Evolutionary conservation across 2,113 vertebrate genomes (phyloP), one percentile per base, ranked within the genome.

Genomic region (Sciurus niger): DNA sequence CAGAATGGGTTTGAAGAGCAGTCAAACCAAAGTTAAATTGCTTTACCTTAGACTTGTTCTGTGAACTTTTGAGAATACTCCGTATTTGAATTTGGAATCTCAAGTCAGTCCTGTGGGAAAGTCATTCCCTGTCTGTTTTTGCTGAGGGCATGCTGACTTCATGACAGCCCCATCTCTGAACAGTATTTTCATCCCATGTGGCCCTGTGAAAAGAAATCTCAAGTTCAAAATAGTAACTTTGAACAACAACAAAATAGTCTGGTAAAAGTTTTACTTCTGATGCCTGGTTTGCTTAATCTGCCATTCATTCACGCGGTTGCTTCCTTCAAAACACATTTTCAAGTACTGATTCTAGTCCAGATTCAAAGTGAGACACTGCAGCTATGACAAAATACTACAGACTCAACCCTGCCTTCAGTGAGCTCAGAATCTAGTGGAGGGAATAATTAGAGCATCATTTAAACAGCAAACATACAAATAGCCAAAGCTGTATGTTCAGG

Each of bases 141-240:
- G 30, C n/a, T 37, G 16, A 95, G 22, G 0, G 40, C 22, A 43
- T 65, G 32, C 63, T 92, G n/a, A 51, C 8, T 91, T 88, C 46
- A 28, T 84, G 51, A 84, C 55, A 84, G 37, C 34, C 65, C 20
- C 10, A n/a, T 60, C 4, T 90, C 37, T 67, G 65, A 78, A 60
- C 18, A 82, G 46, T 5, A 6, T 79, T 96, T 97, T 78, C 9
- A n/a, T 89, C 25, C 24, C 28, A 22, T 76, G 37, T 87, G 51
- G 34, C 34, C 84, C 14, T 68, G 4, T 77, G 48, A 8, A 28
- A 82, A 89, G 77, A 87, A 43, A 84, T 74, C 24, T 68, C 37
- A 34, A 65, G 17, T 82, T 95, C 28, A 73, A 53, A 76, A 90
- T 87, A 82, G 24, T 83, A 79, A 74, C 14, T 93, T 95, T 94